These are phyloP conservation scores for Melanotaenia parkinsoni DNA, from an alignment of 2,797 vertebrate genomes.

Conservation along the genomic window DNA sequence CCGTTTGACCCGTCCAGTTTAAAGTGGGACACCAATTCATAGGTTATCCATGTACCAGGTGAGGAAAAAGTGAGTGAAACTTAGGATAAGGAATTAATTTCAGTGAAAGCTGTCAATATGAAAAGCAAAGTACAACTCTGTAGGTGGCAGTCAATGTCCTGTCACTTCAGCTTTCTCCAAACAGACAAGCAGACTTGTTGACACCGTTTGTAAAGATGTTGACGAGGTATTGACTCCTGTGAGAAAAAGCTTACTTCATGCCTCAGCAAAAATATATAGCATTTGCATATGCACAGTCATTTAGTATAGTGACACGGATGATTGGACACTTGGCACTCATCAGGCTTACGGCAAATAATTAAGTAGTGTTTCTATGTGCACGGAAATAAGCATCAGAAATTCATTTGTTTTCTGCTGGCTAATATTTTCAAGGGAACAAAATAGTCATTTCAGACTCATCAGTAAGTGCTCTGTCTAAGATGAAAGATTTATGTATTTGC, in stretches of 20 bases:
- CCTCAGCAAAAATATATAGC: slow-evolving; percentile 34
- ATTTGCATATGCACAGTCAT: slow-evolving; percentile 46
- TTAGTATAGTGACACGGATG: slow-evolving; percentile 49
- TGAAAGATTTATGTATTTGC: slow-evolving; percentile 80
- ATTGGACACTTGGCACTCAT: slow-evolving; percentile 51
- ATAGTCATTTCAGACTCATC: slow-evolving; percentile 64
- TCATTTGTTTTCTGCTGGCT: slow-evolving; percentile 54
- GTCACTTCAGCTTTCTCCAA: slow-evolving; percentile 59
- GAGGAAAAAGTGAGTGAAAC: slow-evolving; percentile 35
- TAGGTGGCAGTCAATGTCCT: slow-evolving; percentile 55
- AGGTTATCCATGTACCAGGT: slow-evolving; percentile 26
- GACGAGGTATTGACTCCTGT: slow-evolving; percentile 71
- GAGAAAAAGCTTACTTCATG: slow-evolving; percentile 44
- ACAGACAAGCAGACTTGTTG: slow-evolving; percentile 60
- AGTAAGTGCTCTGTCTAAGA: slow-evolving; percentile 65
- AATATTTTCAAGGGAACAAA: slow-evolving; percentile 74
- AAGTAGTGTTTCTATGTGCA: slow-evolving; percentile 52
- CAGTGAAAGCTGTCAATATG: slow-evolving; percentile 29
- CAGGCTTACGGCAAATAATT: slow-evolving; percentile 71
- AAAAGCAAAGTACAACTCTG: slow-evolving; percentile 41
- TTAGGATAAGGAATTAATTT: slow-evolving; percentile 28
- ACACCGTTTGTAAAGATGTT: slow-evolving; percentile 64
- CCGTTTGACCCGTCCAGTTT: slow-evolving; percentile 39
- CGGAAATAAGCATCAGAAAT: slow-evolving; percentile 58
- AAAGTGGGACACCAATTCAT: slow-evolving; percentile 41